Evolutionary conservation across 2,113 vertebrate species (phyloP).

Genomic region (Burhinus bistriatus): DNA sequence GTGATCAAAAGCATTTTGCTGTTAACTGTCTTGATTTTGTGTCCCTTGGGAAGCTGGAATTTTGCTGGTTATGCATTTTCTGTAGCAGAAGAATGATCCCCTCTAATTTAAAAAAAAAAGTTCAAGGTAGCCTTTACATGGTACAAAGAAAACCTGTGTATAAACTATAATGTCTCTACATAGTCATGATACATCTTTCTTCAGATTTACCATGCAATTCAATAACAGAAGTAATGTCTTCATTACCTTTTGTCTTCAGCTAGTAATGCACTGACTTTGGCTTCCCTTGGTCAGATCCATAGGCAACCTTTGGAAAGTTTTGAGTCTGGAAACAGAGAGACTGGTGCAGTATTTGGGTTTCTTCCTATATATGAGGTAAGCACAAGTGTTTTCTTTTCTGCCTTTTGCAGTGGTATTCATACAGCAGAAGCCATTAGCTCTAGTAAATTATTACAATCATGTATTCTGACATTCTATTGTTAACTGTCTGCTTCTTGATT

Average conservation of each 20-base stretch:
- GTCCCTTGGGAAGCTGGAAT: not conserved
- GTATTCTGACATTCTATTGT: not conserved
- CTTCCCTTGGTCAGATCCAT: slow-evolving; percentile 37
- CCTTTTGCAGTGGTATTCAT: not conserved
- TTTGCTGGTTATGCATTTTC: not conserved
- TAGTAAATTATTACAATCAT: not conserved
- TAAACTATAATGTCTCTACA: not conserved
- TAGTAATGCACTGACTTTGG: slow-evolving; percentile 13
- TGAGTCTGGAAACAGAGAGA: slow-evolving; percentile 42
- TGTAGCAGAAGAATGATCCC: not conserved
- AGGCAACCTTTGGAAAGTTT: slow-evolving; percentile 43
- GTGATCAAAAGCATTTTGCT: not conserved
- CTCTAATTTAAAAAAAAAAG: not conserved
- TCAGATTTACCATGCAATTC: not conserved
- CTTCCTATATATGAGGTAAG: slow-evolving; percentile 72
- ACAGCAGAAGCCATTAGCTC: not conserved
- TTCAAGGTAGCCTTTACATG: not conserved
- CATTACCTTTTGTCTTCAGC: not conserved
- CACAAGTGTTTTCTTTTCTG: not conserved
- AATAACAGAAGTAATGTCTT: not conserved
- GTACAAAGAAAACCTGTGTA: not conserved
- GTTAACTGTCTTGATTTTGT: not conserved
- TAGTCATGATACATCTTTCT: not conserved
- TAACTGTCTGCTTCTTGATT: slow-evolving; percentile 23
- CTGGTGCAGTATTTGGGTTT: slow-evolving; percentile 65